These are phyloP conservation scores for Drosophila malerkotliana DNA, from an alignment of 1,140 invertebrate genomes.

Conservation along the genomic window DNA sequence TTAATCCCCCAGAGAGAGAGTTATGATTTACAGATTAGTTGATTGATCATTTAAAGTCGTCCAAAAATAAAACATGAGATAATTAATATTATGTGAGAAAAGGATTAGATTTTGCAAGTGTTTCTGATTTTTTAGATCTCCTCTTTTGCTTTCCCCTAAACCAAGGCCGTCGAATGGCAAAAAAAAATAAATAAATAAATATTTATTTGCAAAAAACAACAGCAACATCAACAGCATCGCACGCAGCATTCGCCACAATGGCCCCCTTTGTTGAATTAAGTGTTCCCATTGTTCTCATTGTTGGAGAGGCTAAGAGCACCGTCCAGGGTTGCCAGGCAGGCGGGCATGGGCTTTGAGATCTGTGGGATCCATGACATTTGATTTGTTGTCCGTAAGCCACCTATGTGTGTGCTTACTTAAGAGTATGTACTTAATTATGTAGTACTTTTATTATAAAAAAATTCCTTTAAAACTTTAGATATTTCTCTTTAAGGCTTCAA, in stretches of 20 bases:
- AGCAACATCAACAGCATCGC: not conserved
- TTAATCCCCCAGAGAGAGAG: constrained; percentile 6
- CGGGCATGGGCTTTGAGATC: not conserved
- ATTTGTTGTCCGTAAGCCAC: not conserved
- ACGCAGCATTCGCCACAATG: not conserved
- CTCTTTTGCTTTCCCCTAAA: not conserved
- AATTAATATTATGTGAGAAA: not conserved
- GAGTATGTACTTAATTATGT: too few species aligned
- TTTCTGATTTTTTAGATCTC: not conserved
- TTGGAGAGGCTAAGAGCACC: not conserved
- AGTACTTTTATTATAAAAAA: too few species aligned
- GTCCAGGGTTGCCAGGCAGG: constrained; percentile 12
- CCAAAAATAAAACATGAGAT: not conserved
- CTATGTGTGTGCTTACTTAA: too few species aligned
- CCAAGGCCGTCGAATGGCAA: not conserved
- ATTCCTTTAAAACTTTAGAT: too few species aligned
- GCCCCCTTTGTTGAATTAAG: constrained; percentile 30
- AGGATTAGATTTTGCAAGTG: constrained; percentile 2
- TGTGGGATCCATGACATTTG: not conserved
- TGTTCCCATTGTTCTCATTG: constrained; percentile 21
- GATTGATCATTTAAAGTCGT: constrained; percentile 8
- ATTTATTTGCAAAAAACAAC: not conserved
- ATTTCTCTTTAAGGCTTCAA: too few species aligned
- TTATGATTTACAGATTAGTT: not conserved
- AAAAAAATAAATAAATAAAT: constrained; percentile 4